These are phyloP conservation scores for Neodon shergylaensis DNA, from an alignment of 2,113 vertebrate genomes.

Conservation along the genomic window DNA sequence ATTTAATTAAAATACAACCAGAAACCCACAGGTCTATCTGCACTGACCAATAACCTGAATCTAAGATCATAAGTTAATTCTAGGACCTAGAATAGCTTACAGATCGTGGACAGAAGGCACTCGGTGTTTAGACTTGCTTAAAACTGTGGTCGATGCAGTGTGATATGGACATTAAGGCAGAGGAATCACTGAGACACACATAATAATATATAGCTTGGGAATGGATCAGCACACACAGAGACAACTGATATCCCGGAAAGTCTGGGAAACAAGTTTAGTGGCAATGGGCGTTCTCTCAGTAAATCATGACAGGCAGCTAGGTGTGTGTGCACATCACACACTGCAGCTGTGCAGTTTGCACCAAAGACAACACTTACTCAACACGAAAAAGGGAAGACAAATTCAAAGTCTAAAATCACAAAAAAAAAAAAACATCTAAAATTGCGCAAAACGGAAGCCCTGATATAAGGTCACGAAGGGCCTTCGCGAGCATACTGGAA, in stretches of 20 bases:
- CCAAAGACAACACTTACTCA: background rate
- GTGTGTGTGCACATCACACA: too few species aligned
- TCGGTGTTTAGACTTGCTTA: background rate
- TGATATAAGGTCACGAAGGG: rapidly evolving
- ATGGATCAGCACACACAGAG: too few species aligned
- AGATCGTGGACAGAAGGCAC: background rate
- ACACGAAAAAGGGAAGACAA: background rate
- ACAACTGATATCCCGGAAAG: background rate
- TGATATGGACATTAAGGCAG: background rate
- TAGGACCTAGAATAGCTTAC: background rate
- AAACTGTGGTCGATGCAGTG: background rate
- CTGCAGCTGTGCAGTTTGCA: background rate
- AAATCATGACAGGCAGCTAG: too few species aligned
- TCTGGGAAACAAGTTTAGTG: background rate
- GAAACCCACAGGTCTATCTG: background rate
- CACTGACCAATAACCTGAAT: background rate
- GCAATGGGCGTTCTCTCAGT: background rate
- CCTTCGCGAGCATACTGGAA: rapidly evolving
- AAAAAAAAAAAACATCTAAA: too few species aligned
- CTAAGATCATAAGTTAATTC: background rate
- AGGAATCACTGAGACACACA: background rate
- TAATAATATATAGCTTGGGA: background rate
- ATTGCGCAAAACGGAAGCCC: background rate
- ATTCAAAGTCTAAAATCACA: background rate
- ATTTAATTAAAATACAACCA: background rate